Evolutionary conservation across 30 jellyfish, hydroid and myxozoan species (phyloP).

Genomic region (Hydractinia echinata): DNA sequence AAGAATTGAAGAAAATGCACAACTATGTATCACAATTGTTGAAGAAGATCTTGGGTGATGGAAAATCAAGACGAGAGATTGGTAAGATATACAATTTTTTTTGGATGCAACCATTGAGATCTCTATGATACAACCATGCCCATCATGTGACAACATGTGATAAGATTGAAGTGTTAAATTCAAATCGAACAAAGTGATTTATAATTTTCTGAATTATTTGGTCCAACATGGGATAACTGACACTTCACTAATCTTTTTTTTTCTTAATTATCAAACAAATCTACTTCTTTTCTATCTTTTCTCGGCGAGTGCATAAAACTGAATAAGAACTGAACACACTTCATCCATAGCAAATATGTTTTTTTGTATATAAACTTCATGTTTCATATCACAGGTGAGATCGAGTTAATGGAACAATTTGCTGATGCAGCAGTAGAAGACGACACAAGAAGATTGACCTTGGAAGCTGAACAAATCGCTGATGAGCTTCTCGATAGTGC

Average conservation of each 20-base stretch:
- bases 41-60: conserved; percentile 13
- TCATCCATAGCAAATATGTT: no score
- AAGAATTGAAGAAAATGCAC: conserved; percentile 11
- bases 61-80: background rate
- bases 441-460: background rate
- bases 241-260: no score
- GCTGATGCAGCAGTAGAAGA: background rate
- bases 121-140: background rate
- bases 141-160: no score
- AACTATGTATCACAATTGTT: background rate
- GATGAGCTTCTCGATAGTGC: background rate
- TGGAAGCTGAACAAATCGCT: background rate
- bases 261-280: no score
- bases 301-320: no score
- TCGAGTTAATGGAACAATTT: background rate
- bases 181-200: no score
- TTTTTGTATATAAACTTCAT: no score
- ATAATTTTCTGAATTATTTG: no score
- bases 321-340: no score
- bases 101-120: background rate
- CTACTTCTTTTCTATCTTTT: no score
- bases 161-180: no score
- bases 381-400: background rate
- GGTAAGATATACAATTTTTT: background rate
- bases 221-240: no score